Conservation (phyloP, 2,888 invertebrate species). For the Charanyca ferruginea region DNA sequence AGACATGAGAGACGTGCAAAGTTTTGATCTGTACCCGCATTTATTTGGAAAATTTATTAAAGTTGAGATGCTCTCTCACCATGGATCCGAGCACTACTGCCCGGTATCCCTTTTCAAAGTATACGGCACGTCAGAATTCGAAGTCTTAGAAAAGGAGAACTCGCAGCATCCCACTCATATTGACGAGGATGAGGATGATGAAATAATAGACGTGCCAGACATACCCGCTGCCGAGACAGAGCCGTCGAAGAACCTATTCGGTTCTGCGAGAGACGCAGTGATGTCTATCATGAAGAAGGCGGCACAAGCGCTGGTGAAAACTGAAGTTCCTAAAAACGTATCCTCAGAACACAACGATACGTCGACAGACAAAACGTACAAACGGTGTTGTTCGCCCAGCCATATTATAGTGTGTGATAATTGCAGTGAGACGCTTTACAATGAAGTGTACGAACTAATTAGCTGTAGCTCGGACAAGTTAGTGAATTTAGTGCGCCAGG, state of each 20-base stretch:
- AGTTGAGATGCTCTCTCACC: constrained; percentile 97
- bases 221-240: constrained; percentile 86
- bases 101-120: constrained; percentile 98
- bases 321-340: constrained; percentile 92
- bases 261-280: constrained; percentile 97
- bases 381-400: constrained; percentile 93
- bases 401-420: constrained; percentile 94
- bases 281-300: constrained; percentile 98
- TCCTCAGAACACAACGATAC: constrained; percentile 88
- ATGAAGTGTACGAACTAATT: constrained; percentile 93
- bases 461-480: constrained; percentile 93
- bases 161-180: constrained; percentile 92
- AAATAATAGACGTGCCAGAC: constrained; percentile 91
- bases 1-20: constrained; percentile 96
- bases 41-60: constrained; percentile 97
- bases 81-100: constrained; percentile 99
- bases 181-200: constrained; percentile 93
- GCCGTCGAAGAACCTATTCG: constrained; percentile 94
- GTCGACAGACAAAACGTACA: constrained; percentile 82
- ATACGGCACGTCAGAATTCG: constrained; percentile 98
- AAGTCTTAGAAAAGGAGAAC: constrained; percentile 96
- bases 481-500: constrained; percentile 91
- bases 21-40: constrained; percentile 95
- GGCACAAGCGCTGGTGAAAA: constrained; percentile 95
- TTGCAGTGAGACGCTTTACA: constrained; percentile 94